Evolutionary conservation across 2,797 vertebrate genomes (phyloP).

Genomic region (Heteromormyrus szaboi): DNA sequence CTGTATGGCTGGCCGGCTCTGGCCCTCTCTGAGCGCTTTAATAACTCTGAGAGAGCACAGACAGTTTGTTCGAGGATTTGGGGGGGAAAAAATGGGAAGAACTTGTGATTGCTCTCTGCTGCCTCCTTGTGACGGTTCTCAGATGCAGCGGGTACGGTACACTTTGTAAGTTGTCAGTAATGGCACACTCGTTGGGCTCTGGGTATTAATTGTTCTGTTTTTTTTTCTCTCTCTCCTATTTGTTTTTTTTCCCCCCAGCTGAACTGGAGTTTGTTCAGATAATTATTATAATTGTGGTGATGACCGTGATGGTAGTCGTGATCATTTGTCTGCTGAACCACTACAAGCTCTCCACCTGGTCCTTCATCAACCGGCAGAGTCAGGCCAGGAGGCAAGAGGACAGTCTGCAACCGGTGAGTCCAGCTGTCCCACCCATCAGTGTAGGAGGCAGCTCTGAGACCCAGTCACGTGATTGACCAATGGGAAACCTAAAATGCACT

Average conservation of each 20-base stretch:
- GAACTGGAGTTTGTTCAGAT: constrained; percentile 88
- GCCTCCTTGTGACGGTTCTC: not conserved
- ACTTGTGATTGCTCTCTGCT: constrained; percentile 4
- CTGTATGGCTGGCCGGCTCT: not conserved
- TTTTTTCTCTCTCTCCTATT: not conserved
- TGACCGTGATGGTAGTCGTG: constrained; percentile 90
- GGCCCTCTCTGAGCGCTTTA: not conserved
- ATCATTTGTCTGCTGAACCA: constrained; percentile 88
- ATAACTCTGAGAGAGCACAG: constrained; percentile 7
- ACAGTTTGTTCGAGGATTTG: not conserved
- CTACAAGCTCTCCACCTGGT: constrained; percentile 84
- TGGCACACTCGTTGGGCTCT: not conserved
- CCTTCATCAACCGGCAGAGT: constrained; percentile 82
- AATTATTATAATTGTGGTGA: constrained; percentile 85
- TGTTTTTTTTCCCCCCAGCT: constrained; percentile 53
- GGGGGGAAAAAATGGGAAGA: not conserved
- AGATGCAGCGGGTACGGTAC: not conserved
- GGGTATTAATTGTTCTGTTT: not conserved
- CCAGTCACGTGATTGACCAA: not conserved
- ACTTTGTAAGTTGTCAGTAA: not conserved
- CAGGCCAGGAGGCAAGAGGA: constrained; percentile 78
- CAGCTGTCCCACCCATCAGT: not conserved
- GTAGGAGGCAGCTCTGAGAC: not conserved
- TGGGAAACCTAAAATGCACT: not conserved
- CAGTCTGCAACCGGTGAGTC: constrained; percentile 76